Conservation (phyloP, 2,888 invertebrate genomes). For the Scaptomyza polygonia region DNA sequence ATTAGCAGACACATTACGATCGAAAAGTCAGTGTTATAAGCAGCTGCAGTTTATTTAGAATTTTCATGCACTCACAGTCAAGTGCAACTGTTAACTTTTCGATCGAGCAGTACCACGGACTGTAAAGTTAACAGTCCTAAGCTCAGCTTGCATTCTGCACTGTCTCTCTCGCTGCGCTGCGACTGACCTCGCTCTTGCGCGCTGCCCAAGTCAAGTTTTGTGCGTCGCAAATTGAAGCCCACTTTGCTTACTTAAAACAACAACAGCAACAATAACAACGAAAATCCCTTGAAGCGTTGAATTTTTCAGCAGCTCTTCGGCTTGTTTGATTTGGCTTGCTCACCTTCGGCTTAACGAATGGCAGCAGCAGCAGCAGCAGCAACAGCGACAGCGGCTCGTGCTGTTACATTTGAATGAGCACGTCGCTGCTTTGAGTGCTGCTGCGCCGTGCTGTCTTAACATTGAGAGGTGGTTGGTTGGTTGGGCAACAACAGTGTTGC, state of each 20-base stretch:
- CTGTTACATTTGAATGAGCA: slow-evolving; percentile 79
- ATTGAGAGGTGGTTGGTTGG: slow-evolving; percentile 27
- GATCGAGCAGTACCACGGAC: slow-evolving; percentile 3
- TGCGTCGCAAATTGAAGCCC: slow-evolving; percentile 67
- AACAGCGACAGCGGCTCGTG: slow-evolving; percentile 52
- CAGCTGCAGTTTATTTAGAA: neutral
- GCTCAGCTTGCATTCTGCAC: slow-evolving; percentile 33
- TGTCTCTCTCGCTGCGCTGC: slow-evolving; percentile 5
- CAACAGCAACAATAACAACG: slow-evolving; percentile 39
- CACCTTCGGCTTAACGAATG: slow-evolving; percentile 68
- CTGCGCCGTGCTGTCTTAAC: slow-evolving; percentile 21
- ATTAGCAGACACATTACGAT: neutral
- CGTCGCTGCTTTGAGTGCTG: slow-evolving; percentile 43
- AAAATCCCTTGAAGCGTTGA: slow-evolving; percentile 75
- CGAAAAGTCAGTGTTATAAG: slow-evolving; percentile 9
- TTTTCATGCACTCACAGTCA: slow-evolving; percentile 12
- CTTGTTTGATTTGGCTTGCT: slow-evolving; percentile 73
- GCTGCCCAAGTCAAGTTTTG: slow-evolving; percentile 53
- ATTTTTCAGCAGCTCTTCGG: slow-evolving; percentile 56
- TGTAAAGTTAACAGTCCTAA: slow-evolving; percentile 25
- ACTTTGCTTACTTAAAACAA: slow-evolving; percentile 47
- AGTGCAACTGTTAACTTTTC: slow-evolving; percentile 12
- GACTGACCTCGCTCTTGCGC: slow-evolving; percentile 48
- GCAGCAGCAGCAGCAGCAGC: slow-evolving; percentile 17
- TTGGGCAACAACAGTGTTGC: slow-evolving; percentile 29